Conservation (phyloP, 1,140 invertebrate species). For the Amphibalanus amphitrite region DNA sequence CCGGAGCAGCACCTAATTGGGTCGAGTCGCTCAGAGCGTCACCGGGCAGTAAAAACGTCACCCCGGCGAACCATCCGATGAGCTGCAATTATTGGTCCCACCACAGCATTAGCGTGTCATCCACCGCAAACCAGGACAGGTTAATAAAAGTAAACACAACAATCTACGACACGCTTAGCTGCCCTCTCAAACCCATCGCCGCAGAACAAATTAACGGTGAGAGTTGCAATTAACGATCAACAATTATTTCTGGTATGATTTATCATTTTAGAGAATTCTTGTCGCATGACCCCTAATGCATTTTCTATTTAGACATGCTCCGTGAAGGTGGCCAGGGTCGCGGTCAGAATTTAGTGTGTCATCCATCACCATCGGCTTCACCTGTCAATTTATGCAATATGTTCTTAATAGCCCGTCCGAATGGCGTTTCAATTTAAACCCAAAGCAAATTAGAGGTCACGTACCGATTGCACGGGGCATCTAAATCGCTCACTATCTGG, state of each 20-base stretch:
- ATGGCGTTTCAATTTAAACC: neutral
- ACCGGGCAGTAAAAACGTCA: neutral
- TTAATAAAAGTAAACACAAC: too few species aligned
- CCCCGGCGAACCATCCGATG: neutral
- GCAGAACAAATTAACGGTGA: too few species aligned
- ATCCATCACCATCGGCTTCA: neutral
- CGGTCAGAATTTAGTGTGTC: neutral
- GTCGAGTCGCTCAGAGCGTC: neutral
- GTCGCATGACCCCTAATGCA: too few species aligned
- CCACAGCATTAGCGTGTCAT: neutral
- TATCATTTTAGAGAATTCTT: too few species aligned
- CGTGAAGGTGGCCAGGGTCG: too few species aligned
- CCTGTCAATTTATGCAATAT: neutral
- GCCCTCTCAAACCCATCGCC: too few species aligned
- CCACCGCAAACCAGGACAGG: too few species aligned
- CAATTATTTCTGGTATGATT: too few species aligned
- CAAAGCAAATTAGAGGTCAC: neutral
- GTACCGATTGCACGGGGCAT: neutral
- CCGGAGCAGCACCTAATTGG: neutral
- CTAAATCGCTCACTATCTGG: neutral
- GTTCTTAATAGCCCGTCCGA: neutral
- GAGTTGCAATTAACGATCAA: too few species aligned
- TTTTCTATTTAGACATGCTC: too few species aligned
- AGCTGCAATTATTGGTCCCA: neutral
- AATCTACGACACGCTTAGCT: too few species aligned